Evolutionary conservation across 2,113 vertebrate species (phyloP), one percentile per base, ranked within the genome.

Genomic region (Haemorhous mexicanus): DNA sequence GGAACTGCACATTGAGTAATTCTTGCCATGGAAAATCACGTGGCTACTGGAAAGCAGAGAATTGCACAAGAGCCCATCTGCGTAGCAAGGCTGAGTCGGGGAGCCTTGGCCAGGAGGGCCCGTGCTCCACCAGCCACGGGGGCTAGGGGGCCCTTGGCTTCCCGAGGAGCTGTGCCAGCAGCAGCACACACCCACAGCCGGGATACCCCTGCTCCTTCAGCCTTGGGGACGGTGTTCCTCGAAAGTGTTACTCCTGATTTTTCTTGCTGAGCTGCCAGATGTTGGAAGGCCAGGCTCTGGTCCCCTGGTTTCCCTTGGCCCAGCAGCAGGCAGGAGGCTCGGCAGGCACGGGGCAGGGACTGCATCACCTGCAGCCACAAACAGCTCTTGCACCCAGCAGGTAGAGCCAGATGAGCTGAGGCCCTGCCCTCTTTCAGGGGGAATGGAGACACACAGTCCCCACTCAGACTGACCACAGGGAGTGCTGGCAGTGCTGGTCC

Each of bases 1-100:
- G 93, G 91, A 96, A 91, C 93, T 89, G 75, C 89, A 74, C 30
- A 63, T 89, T 94, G 85, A 96, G 93, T 87, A 94, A 92, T 82
- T 87, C 87, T 73, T 87, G 84, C 84, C 74, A 4, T 73, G 23
- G 64, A 81, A 64, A 55, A 67, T 93, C 93, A 91, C 27, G 7
- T 87, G 89, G 81, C 74, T 64, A 30, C 81, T 69, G 78, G 87
- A 89, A 91, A 89, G 84, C 50, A 82, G 37, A 89, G 50, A 46
- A 11, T 89, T 93, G 91, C 89, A 0, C 7, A 75, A 95, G 89
- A 81, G 44, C 16, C 18, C 1, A 0, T 50, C 37, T 55, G 77
- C 0, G 0, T 3, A 39, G 68, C 67, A 6, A 0, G 1, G 63
- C 84, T 9, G 52, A 37, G 28, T 3, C 8, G 1, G 82, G 4